Conservation (phyloP, 2,113 vertebrate genomes). For the Tyto alba region DNA sequence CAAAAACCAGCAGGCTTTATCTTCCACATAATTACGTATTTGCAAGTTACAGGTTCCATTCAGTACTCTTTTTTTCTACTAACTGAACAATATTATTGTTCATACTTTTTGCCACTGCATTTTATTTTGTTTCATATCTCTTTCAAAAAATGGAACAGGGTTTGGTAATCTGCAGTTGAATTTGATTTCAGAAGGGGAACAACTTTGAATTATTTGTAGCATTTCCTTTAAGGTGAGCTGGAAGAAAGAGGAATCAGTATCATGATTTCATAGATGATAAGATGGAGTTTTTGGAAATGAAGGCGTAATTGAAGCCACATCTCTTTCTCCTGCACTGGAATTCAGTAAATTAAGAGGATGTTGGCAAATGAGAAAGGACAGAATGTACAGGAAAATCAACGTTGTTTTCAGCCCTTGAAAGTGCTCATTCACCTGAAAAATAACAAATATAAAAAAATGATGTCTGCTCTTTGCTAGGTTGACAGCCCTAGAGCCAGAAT, state of each 20-base stretch:
- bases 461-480: neutral
- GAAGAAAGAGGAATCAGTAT: neutral
- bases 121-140: neutral
- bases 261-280: neutral
- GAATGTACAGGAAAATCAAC: neutral
- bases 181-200: neutral
- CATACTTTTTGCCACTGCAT: neutral
- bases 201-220: neutral
- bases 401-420: neutral
- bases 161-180: neutral
- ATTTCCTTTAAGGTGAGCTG: neutral
- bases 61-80: neutral
- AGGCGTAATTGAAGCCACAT: neutral
- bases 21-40: neutral
- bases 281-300: neutral
- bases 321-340: neutral
- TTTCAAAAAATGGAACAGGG: neutral
- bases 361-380: neutral
- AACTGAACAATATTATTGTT: neutral
- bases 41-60: neutral
- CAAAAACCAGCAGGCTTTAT: neutral
- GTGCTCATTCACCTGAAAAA: neutral
- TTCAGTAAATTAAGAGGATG: neutral
- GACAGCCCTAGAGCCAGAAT: neutral
- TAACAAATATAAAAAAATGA: neutral